Conservation (phyloP, 1,140 invertebrate species). For the Ridgeia piscesae region DNA sequence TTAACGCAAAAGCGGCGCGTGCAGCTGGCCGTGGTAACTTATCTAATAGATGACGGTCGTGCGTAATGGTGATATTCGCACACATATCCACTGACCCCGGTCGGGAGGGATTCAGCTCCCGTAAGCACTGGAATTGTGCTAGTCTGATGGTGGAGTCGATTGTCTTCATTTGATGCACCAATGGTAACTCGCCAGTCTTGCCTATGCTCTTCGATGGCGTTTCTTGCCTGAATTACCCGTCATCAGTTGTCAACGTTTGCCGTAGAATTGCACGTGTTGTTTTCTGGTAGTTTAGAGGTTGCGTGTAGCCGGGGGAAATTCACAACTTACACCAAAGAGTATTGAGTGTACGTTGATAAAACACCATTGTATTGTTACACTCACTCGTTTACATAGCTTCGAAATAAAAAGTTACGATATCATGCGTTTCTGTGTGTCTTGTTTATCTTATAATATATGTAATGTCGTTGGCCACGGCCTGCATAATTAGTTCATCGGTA, state of each 20-base stretch:
- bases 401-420: not conserved
- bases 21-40: not conserved
- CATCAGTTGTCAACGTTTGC: not conserved
- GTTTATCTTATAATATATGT: not conserved
- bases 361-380: not conserved
- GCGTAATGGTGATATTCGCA: not conserved
- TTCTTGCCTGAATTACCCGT: not conserved
- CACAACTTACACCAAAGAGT: not conserved
- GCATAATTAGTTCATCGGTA: no score
- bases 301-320: not conserved
- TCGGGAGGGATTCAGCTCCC: not conserved
- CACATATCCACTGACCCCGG: not conserved
- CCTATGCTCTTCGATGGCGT: not conserved
- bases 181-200: not conserved
- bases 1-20: not conserved
- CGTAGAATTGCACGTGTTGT: not conserved
- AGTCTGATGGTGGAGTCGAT: not conserved
- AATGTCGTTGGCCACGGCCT: no score
- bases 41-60: not conserved
- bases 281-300: not conserved
- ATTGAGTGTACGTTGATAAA: not conserved
- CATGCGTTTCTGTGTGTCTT: not conserved
- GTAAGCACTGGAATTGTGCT: not conserved
- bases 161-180: not conserved
- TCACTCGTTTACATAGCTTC: slow-evolving; percentile 5